These are phyloP conservation scores for Aphidoletes aphidimyza DNA, from an alignment of 2,888 invertebrate genomes.

Conservation along the genomic window DNA sequence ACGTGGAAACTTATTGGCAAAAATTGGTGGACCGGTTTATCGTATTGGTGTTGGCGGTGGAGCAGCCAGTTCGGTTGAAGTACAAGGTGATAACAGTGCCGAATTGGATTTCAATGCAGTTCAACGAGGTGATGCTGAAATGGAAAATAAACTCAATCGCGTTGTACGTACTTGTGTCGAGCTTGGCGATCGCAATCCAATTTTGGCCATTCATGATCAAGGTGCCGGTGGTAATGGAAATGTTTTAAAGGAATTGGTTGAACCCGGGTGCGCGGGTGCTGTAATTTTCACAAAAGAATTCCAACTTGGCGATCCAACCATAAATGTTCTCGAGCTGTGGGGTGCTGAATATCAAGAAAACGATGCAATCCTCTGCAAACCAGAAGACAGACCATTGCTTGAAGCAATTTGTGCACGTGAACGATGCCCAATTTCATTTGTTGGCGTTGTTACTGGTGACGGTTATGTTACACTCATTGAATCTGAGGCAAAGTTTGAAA, in stretches of 20 bases:
- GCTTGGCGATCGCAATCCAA: conserved; percentile 83
- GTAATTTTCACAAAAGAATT: conserved; percentile 87
- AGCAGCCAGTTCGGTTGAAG: conserved; percentile 95
- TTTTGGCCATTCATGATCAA: conserved; percentile 96
- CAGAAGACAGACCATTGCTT: conserved; percentile 74
- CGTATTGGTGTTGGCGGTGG: conserved; percentile 98
- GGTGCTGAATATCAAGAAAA: conserved; percentile 99
- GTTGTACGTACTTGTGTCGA: conserved; percentile 93
- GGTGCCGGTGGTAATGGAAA: conserved; percentile 99
- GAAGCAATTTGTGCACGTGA: conserved; percentile 84
- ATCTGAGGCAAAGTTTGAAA: conserved; percentile 68
- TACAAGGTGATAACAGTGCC: conserved; percentile 87
- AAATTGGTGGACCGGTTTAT: conserved; percentile 97
- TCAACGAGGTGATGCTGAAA: conserved; percentile 93
- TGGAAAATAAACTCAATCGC: conserved; percentile 97
- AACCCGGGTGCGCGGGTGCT: conserved; percentile 85
- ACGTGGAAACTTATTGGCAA: conserved; percentile 89
- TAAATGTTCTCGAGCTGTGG: conserved; percentile 94
- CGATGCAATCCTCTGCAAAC: conserved; percentile 84
- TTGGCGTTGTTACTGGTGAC: conserved; percentile 90
- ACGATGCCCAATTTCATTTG: conserved; percentile 91
- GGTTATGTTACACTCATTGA: conserved; percentile 80
- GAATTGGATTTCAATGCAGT: conserved; percentile 96
- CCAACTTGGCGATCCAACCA: conserved; percentile 92
- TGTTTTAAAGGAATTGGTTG: conserved; percentile 95